Evolutionary conservation across 1,140 invertebrate genomes (phyloP).

Genomic region (Cyclina sinensis): DNA sequence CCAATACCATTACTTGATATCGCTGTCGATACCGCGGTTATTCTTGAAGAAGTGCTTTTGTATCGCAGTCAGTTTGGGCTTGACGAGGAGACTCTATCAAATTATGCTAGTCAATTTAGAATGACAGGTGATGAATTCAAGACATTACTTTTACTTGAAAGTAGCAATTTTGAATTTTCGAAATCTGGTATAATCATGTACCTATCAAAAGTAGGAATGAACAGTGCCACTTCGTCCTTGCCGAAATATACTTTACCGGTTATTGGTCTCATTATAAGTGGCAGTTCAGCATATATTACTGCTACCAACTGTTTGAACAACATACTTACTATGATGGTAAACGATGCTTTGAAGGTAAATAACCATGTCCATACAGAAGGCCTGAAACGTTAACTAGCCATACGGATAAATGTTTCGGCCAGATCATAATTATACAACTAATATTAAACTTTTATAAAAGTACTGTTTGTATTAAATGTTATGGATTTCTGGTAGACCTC

Average conservation of each 20-base stretch:
- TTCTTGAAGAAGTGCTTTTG: conserved; percentile 9
- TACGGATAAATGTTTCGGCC: too few relatives aligned
- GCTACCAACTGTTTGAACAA: not conserved
- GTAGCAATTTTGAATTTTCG: not conserved
- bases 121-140: not conserved
- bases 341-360: not conserved
- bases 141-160: not conserved
- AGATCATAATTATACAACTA: too few relatives aligned
- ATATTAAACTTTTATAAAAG: too few relatives aligned
- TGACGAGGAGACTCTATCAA: conserved; percentile 36
- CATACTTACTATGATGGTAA: not conserved
- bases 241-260: not conserved
- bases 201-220: not conserved
- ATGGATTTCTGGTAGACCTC: too few relatives aligned
- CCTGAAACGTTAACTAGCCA: too few relatives aligned
- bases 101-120: not conserved
- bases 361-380: not conserved
- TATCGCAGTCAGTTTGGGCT: conserved; percentile 12
- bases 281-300: not conserved
- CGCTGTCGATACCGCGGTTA: not conserved
- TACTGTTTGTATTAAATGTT: too few relatives aligned
- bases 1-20: not conserved
- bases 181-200: not conserved
- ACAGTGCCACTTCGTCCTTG: not conserved
- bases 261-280: not conserved